Conservation (phyloP, 2,797 vertebrate genomes). For the Microcaecilia unicolor region DNA sequence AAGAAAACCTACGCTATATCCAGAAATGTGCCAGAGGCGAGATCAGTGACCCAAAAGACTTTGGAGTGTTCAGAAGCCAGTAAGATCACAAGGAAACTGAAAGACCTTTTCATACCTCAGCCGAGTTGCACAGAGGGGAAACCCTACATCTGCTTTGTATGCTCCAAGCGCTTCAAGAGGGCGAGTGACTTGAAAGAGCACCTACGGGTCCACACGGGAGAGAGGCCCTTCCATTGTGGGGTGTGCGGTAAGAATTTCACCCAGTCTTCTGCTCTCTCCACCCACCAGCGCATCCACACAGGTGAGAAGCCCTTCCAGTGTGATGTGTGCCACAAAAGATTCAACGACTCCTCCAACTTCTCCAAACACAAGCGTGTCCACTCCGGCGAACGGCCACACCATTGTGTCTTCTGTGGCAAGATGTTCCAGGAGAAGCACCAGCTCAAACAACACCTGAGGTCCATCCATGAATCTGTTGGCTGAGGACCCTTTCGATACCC, state of each 20-base stretch:
- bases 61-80: background rate
- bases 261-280: constrained; percentile 21
- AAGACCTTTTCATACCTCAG: background rate
- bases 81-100: background rate
- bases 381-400: constrained; percentile 5
- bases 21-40: no score
- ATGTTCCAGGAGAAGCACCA: constrained; percentile 8
- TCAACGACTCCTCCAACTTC: constrained; percentile 14
- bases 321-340: constrained; percentile 5
- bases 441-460: constrained; percentile 1
- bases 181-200: constrained; percentile 25
- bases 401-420: constrained; percentile 4
- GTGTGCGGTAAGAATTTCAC: constrained; percentile 20
- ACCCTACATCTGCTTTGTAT: constrained; percentile 21
- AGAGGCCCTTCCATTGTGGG: constrained; percentile 13
- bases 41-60: no score
- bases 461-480: background rate
- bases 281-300: constrained; percentile 23
- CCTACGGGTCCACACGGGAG: constrained; percentile 10
- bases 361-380: constrained; percentile 23
- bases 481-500: no score
- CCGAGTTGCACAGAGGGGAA: constrained; percentile 1
- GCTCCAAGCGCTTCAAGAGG: constrained; percentile 20
- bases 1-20: no score
- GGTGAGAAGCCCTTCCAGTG: constrained; percentile 29